Base-by-base conservation (phyloP, 2,113 vertebrate genomes). In the Gasterosteus aculeatus region DNA sequence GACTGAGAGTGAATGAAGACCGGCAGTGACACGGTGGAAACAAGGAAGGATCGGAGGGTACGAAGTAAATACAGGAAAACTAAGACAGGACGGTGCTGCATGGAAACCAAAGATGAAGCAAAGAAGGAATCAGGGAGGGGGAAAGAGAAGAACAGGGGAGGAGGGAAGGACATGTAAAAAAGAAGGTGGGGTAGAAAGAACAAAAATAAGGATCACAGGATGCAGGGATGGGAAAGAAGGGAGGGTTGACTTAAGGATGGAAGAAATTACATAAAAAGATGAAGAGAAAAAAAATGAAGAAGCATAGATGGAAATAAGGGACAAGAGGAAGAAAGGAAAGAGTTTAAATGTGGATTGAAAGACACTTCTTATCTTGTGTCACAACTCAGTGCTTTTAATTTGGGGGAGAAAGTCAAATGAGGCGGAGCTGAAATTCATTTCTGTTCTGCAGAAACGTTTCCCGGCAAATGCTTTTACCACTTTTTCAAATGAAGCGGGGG, bases 381-480 rank as follows among this genome's bases (percentile, higher is more conserved):
- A 90, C 87, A 84, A 86, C 64, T 83, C 87, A 72, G 61, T 80
- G 91, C 84, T 90, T 90, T 89, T 92, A 86, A 93, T 92, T 91
- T 87, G 73, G 22, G 60, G 49, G 63, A 0, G 67, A 83, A 87
- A 87, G 79, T 90, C 80, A 86, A 89, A 87, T 87, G 86, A 88
- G 80, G 87, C 81, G 16, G 72, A 81, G 82, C 86, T 83, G 70
- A 65, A 91, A 87, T 88, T 87, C 73, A 86, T 88, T 91, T 87
- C 39, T 72, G 71, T 85, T 83, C 84, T 84, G 82, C 74, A 53
- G 85, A 77, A 31, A 71, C 46, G 7, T 58, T 84, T 75, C 35
- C 73, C 15, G 49, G 69, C 69, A 87, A 92, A 89, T 91, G 71
- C 58, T 83, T 88, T 85, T 83, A 33, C 33, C 5, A 81, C 84